phyloP scores from a whole-genome alignment of 2,113 vertebrate genomes.

The Cepphus grylle region DNA sequence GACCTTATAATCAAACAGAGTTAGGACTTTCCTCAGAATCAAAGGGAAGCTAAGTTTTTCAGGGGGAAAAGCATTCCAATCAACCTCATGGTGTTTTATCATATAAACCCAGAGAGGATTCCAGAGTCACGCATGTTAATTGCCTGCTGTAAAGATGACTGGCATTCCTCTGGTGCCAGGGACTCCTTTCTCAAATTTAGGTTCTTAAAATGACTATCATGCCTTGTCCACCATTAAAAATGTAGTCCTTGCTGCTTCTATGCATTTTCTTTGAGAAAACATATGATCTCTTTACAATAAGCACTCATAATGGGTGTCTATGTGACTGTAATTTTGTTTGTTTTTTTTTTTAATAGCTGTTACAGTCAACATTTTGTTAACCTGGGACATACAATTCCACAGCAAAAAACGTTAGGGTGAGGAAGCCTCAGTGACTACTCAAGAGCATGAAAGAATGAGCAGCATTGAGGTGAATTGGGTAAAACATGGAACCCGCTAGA shows the following conservation, averaged over 20 bases:
- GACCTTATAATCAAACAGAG: slow-evolving; percentile 44
- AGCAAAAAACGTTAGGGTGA: neutral
- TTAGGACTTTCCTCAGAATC: slow-evolving; percentile 48
- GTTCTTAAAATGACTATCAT: neutral
- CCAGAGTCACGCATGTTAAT: slow-evolving; percentile 51
- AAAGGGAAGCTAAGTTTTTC: slow-evolving; percentile 42
- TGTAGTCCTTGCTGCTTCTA: neutral
- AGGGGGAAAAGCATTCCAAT: slow-evolving; percentile 21
- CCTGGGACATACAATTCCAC: neutral
- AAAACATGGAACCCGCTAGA: neutral
- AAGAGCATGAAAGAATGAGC: neutral
- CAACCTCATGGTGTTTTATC: slow-evolving; percentile 48
- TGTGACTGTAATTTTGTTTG: neutral
- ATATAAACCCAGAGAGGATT: slow-evolving; percentile 55
- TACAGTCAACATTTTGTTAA: neutral
- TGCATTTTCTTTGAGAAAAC: neutral
- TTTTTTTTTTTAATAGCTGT: neutral
- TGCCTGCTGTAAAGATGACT: slow-evolving; percentile 8
- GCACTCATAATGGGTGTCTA: neutral
- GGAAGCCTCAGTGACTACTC: neutral
- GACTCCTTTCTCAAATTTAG: neutral
- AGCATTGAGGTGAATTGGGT: neutral
- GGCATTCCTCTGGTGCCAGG: neutral
- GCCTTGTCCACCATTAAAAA: neutral
- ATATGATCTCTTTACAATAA: neutral